Conservation (phyloP, 2,113 vertebrate genomes). For the Chascanopsetta lugubris region DNA sequence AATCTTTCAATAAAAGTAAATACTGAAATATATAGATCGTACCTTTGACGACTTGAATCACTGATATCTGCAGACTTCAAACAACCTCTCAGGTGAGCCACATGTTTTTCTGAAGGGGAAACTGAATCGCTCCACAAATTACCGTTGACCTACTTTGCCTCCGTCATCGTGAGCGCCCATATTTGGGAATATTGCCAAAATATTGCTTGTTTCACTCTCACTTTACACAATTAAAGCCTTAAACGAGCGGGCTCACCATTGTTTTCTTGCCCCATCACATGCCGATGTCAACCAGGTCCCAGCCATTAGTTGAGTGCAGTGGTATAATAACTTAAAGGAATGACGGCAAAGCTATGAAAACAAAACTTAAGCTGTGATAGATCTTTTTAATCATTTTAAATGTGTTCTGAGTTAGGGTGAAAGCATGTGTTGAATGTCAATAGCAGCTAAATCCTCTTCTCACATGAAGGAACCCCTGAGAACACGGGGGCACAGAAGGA, state of each 20-base stretch:
- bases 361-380: background rate
- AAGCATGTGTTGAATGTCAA: slow-evolving; percentile 14
- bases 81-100: background rate
- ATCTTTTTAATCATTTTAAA: slow-evolving; percentile 2
- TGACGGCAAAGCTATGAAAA: background rate
- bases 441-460: slow-evolving; percentile 25
- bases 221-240: background rate
- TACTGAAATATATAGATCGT: no score
- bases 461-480: slow-evolving; percentile 21
- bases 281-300: background rate
- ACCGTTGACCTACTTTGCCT: background rate
- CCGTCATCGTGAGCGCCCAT: background rate
- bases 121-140: background rate
- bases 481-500: background rate
- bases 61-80: no score
- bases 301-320: background rate
- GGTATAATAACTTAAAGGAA: background rate
- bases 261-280: background rate
- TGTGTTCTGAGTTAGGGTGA: background rate
- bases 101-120: background rate
- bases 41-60: no score
- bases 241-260: background rate
- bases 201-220: background rate
- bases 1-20: no score
- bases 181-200: background rate